Percentiles rank a stretch among this genome's conserved stretches.
Evolutionary conservation across 2,888 invertebrate genomes (phyloP).

Genomic region (Tetragnatha montana): DNA sequence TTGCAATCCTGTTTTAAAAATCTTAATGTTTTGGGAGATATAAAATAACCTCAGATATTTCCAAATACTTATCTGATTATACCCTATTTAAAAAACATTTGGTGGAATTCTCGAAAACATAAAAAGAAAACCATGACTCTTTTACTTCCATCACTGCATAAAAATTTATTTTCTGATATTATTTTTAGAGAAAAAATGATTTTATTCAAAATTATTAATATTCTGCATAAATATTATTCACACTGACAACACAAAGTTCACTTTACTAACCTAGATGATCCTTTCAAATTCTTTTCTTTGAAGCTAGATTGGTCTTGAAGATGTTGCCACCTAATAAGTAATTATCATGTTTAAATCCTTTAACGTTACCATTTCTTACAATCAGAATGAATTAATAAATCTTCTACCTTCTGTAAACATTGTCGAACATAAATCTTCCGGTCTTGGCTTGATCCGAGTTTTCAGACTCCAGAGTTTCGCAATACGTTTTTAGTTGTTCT

Average conservation of each 20-base stretch:
- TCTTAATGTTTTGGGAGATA: no score
- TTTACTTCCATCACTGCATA: no score
- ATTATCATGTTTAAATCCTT: neutral
- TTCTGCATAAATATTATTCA: no score
- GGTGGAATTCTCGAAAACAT: no score
- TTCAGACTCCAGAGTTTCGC: slow-evolving; percentile 34
- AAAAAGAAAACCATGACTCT: no score
- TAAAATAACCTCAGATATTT: no score
- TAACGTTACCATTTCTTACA: neutral
- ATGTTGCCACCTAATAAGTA: slow-evolving; percentile 83
- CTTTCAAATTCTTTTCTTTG: slow-evolving; percentile 93
- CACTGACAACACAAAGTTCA: no score
- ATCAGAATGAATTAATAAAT: neutral
- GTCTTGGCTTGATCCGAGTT: slow-evolving; percentile 52
- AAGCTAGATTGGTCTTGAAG: slow-evolving; percentile 89
- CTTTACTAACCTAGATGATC: slow-evolving; percentile 83
- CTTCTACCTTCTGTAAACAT: slow-evolving; percentile 48
- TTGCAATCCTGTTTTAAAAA: no score
- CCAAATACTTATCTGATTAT: no score
- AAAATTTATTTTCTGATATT: neutral
- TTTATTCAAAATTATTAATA: neutral
- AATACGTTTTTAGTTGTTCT: slow-evolving; percentile 39
- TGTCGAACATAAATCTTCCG: slow-evolving; percentile 37
- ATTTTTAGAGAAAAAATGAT: neutral
- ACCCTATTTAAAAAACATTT: no score